Base-by-base conservation (phyloP, 2,797 vertebrate genomes). In the Zenarchopterus dispar region DNA sequence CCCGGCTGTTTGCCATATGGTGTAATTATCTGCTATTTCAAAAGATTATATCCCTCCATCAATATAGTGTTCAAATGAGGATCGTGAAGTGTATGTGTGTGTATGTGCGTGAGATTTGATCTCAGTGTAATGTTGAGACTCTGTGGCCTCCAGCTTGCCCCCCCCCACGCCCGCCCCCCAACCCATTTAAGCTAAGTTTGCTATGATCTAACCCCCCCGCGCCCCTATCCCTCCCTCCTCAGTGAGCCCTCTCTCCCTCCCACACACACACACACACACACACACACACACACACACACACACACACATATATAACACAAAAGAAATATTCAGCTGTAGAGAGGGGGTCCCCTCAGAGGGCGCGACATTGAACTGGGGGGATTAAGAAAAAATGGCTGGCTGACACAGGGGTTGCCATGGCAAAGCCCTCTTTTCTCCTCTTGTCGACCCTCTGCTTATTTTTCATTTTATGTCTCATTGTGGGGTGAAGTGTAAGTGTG, bases 341-440 rank as follows among this genome's bases (percentile, higher is more conserved):
- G 78, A 69, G 81, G 88, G 90, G 87, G 86, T 87, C 87, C 77
- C 56, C 78, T 80, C 64, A 71, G 81, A 90, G 88, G 86, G 85
- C 73, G 82, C 56, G 62, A 90, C 87, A 89, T 83, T 88, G 85
- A 89, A 89, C 81, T 78, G 78, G 77, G 76, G 82, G 89, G 90
- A 91, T 93, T 91, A 92, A 84, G 80, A 84, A 86, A 75, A 88
- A 92, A 90, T 93, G 88, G 86, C 88, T 91, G 79, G 70, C 88
- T 89, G 86, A 87, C 87, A 90, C 84, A 68, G 58, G 82, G 81
- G 91, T 94, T 91, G 90, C 91, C 89, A 94, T 93, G 92, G 91
- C 73, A 72, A 93, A 89, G 77, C 69, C 87, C 80, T 67, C 80
- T 81, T 86, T 87, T 77, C 82, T 80, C 59, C 69, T 78, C 76